Conservation (phyloP, 2,113 vertebrate species). For the Sorex araneus region DNA sequence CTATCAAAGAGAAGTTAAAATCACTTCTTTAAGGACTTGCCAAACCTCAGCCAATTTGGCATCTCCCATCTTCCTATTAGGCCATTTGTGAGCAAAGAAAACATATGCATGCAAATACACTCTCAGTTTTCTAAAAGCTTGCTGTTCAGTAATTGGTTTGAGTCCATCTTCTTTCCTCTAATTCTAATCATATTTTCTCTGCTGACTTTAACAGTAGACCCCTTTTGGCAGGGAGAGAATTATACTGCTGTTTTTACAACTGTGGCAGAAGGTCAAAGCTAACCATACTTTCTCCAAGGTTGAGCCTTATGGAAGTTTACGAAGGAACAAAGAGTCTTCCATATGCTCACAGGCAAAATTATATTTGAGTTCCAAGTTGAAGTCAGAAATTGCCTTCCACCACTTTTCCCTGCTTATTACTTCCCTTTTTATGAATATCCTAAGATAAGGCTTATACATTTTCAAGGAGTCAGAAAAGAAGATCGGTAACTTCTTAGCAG, state of each 20-base stretch:
- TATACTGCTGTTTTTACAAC: slow-evolving; percentile 69
- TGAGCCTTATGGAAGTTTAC: slow-evolving; percentile 39
- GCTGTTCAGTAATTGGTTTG: slow-evolving; percentile 67
- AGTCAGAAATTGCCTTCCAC: slow-evolving; percentile 35
- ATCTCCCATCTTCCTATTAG: slow-evolving; percentile 67
- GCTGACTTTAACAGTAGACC: slow-evolving; percentile 64
- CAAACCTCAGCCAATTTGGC: slow-evolving; percentile 76
- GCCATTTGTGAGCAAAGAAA: slow-evolving; percentile 73
- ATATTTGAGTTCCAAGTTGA: slow-evolving; percentile 51
- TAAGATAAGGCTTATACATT: slow-evolving; percentile 38
- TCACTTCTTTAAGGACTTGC: slow-evolving; percentile 75
- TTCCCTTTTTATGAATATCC: slow-evolving; percentile 50
- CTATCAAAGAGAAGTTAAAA: slow-evolving; percentile 74
- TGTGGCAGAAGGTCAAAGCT: slow-evolving; percentile 50
- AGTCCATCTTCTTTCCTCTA: slow-evolving; percentile 73
- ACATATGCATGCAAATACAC: slow-evolving; percentile 39
- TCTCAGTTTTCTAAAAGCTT: slow-evolving; percentile 67
- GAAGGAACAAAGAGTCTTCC: slow-evolving; percentile 16
- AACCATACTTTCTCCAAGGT: slow-evolving; percentile 40
- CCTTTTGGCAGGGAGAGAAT: slow-evolving; percentile 71
- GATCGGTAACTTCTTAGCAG: neutral
- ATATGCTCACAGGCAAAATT: slow-evolving; percentile 1
- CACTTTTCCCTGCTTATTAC: slow-evolving; percentile 53
- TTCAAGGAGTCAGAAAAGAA: slow-evolving; percentile 54
- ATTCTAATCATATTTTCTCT: slow-evolving; percentile 71